Evolutionary conservation across 2,888 invertebrate species (phyloP).

Genomic region (Diloba caeruleocephala): DNA sequence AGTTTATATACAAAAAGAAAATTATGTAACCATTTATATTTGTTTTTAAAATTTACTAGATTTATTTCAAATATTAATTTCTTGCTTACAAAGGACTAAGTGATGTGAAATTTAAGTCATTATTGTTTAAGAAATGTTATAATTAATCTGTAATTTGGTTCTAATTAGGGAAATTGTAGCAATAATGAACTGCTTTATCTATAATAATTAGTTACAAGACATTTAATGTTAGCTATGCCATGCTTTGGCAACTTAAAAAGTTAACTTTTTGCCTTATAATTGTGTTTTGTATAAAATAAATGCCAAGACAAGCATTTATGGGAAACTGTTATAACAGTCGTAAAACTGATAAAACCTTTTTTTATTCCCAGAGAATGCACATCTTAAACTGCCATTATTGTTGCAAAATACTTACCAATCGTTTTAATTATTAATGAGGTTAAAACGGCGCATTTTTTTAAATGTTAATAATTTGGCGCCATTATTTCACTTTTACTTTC

Average conservation of each 20-base stretch:
- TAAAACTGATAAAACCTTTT: too few species aligned
- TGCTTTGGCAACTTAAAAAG: background rate
- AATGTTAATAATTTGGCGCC: conserved; percentile 15
- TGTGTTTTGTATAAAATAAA: too few species aligned
- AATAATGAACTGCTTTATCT: conserved; percentile 37
- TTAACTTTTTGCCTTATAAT: too few species aligned
- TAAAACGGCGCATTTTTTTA: too few species aligned
- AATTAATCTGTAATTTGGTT: conserved; percentile 32
- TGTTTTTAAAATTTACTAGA: background rate
- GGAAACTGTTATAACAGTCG: too few species aligned
- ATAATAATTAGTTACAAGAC: conserved; percentile 13
- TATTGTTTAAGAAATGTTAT: conserved; percentile 38
- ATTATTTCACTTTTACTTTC: conserved; percentile 25
- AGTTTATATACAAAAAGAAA: background rate
- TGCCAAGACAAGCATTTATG: too few species aligned
- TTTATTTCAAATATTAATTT: conserved; percentile 1
- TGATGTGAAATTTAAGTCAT: conserved; percentile 52
- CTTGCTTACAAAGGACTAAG: conserved; percentile 22
- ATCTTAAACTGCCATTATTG: background rate
- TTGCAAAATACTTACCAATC: background rate
- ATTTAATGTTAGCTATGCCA: conserved; percentile 5
- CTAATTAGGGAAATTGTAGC: conserved; percentile 32
- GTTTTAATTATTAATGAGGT: background rate
- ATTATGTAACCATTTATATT: background rate
- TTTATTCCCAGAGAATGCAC: too few species aligned